Evolutionary conservation across 2,113 vertebrate species (phyloP), one percentile per base, ranked within the genome.

Genomic region (Campylomormyrus numenius): DNA sequence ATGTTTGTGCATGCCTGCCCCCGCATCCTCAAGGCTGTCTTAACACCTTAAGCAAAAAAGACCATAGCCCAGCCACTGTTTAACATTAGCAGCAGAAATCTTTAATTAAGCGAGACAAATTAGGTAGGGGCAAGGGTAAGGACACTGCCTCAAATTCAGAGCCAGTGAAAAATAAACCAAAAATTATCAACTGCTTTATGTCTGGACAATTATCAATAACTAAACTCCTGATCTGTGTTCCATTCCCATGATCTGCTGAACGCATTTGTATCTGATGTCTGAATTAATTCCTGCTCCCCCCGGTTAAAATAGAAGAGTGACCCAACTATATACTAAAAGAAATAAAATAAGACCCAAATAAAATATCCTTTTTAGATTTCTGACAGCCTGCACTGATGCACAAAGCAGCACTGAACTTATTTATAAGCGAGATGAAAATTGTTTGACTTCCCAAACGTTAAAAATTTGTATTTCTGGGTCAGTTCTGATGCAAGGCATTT

Each of bases 391-490:
- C 62, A 13, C n/a, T 70, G 27, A 31, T 31, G 62, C 62, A 70
- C 62, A 31, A 27, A 70, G 27, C 62, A 70, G 62, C 62, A 70
- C 62, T 31, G 62, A 31, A 27, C 62, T 70, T 70, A 70, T 70
- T 70, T 70, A 70, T 27, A 70, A 70, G n/a, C 31, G 27, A 70
- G 27, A 70, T 27, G n/a, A 70, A 62, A 70, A 70, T 70, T 70
- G 62, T 70, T 70, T 80, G 35, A 80, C 31, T 19, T 80, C 31
- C 31, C 70, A 80, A 39, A 80, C 15, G 6, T 80, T 80, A 19
- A 80, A 80, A 80, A 80, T 80, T 80, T 42, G 74, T 80, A 80
- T 80, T 80, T 80, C 74, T 80, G 35, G 74, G 74, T 80, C 74
- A 80, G 74, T 13, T 80, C 74, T 39, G 35, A 80, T 70, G 27